These are phyloP conservation scores for Lepidochitona cinerea DNA, from an alignment of 2,888 invertebrate species.

Conservation along the genomic window DNA sequence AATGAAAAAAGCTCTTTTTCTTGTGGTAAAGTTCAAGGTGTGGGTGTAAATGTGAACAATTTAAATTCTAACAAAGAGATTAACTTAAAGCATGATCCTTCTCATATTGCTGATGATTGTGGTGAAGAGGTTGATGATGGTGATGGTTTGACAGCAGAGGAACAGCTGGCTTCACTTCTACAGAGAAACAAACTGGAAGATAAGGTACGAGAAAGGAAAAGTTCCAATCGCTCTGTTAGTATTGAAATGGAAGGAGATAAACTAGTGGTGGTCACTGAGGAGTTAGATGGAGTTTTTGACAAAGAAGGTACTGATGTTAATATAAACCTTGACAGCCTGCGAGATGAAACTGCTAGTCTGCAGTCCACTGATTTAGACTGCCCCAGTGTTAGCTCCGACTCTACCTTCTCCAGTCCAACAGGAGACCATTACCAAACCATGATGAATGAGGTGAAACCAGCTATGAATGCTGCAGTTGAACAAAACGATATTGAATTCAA, in stretches of 20 bases:
- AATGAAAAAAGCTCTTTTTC: slow-evolving; percentile 49
- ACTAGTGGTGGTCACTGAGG: slow-evolving; percentile 66
- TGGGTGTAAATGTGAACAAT: slow-evolving; percentile 59
- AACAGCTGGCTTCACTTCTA: slow-evolving; percentile 52
- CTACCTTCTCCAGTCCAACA: slow-evolving; percentile 51
- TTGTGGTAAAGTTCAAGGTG: slow-evolving; percentile 35
- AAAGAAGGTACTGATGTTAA: slow-evolving; percentile 42
- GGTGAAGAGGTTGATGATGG: slow-evolving; percentile 29
- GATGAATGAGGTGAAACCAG: slow-evolving; percentile 34
- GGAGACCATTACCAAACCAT: slow-evolving; percentile 40
- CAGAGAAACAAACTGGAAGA: slow-evolving; percentile 53
- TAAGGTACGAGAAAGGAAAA: slow-evolving; percentile 36
- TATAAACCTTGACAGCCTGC: slow-evolving; percentile 40
- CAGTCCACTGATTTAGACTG: slow-evolving; percentile 53
- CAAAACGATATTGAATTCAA: background rate
- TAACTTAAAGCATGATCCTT: slow-evolving; percentile 39
- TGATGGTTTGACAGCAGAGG: slow-evolving; percentile 56
- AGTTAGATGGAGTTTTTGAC: slow-evolving; percentile 40
- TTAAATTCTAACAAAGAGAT: slow-evolving; percentile 42
- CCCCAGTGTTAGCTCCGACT: slow-evolving; percentile 53
- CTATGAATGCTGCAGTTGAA: background rate
- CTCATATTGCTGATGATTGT: slow-evolving; percentile 31
- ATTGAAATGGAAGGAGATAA: slow-evolving; percentile 71
- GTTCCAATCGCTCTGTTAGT: slow-evolving; percentile 58
- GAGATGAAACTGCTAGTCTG: slow-evolving; percentile 52